Conservation (phyloP, 2,888 invertebrate species). For the Balanococcus diminutus region DNA sequence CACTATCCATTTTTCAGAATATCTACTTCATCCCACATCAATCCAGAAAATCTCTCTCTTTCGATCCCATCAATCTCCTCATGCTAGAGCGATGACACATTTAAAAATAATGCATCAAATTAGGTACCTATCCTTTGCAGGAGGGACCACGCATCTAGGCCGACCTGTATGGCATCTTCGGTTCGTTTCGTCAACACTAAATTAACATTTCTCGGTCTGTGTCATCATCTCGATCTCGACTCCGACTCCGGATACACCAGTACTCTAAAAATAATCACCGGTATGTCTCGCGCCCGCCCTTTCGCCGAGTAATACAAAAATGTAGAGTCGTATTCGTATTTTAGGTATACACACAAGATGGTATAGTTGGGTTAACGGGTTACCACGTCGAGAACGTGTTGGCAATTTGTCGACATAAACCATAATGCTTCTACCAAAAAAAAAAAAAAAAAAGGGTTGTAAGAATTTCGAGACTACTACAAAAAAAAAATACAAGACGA, state of each 20-base stretch:
- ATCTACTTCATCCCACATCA: not conserved
- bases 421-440: not conserved
- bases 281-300: not conserved
- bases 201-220: conserved; percentile 15
- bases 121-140: not conserved
- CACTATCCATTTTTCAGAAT: not conserved
- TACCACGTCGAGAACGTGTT: not conserved
- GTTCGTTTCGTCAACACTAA: conserved; percentile 5
- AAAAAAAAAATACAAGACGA: not conserved
- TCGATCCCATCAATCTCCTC: not conserved
- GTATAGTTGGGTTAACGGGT: not conserved
- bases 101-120: not conserved
- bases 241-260: not conserved
- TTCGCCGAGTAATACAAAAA: not conserved
- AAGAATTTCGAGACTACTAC: not conserved
- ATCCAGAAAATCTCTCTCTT: too few relatives aligned
- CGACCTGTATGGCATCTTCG: not conserved
- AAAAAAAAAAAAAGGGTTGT: conserved; percentile 7
- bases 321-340: not conserved
- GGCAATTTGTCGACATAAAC: conserved; percentile 26
- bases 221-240: not conserved
- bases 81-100: not conserved
- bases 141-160: not conserved
- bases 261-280: conserved; percentile 9
- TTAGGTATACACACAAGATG: not conserved